Conservation (phyloP, 2,888 invertebrate genomes). For the Amphipyra berbera region DNA sequence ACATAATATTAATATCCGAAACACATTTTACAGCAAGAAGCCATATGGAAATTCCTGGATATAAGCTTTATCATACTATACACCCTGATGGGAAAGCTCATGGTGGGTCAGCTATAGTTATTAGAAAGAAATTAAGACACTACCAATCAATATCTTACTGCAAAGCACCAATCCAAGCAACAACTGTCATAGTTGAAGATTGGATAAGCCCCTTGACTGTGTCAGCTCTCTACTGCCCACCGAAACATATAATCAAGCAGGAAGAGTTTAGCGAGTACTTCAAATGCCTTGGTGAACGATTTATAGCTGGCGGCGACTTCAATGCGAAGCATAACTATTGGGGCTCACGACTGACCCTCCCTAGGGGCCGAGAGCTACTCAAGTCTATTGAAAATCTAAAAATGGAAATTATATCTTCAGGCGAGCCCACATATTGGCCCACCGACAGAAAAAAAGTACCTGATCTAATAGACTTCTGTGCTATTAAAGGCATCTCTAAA, state of each 20-base stretch:
- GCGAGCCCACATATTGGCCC: not conserved
- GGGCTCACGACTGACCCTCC: too few species aligned
- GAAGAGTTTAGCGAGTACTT: not conserved
- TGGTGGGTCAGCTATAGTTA: constrained; percentile 3
- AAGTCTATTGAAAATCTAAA: not conserved
- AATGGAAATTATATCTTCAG: not conserved
- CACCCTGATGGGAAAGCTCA: not conserved
- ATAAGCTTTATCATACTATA: not conserved
- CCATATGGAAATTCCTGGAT: not conserved
- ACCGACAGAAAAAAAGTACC: not conserved
- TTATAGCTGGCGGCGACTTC: not conserved
- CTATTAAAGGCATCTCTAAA: not conserved
- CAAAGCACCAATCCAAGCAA: constrained; percentile 1
- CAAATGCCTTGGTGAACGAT: not conserved
- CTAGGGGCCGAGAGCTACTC: not conserved
- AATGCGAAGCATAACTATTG: too few species aligned
- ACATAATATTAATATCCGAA: not conserved
- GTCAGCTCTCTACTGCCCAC: not conserved
- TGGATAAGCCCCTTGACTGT: not conserved
- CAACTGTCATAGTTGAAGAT: not conserved
- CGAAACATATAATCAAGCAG: too few species aligned
- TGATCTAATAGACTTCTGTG: not conserved
- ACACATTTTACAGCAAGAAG: not conserved
- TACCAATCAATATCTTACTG: not conserved
- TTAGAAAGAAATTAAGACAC: not conserved